phyloP scores from a whole-genome alignment of 2,888 invertebrate genomes.

The Leptinotarsa rubiginosa region DNA sequence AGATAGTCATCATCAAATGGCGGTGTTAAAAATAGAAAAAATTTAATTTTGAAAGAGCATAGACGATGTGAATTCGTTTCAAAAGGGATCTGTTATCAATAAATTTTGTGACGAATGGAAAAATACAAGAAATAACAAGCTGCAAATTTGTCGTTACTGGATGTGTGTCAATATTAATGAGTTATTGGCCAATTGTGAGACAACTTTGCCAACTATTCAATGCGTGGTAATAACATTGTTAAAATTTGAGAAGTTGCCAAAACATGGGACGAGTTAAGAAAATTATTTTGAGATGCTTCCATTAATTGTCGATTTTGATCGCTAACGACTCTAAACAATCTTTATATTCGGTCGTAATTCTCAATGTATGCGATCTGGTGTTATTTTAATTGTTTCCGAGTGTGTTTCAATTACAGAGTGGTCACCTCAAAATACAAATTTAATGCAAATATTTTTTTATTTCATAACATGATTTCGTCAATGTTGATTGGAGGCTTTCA shows the following conservation, averaged over 20 bases:
- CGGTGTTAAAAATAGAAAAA: no score
- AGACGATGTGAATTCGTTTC: no score
- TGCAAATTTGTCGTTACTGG: not conserved
- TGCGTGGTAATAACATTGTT: not conserved
- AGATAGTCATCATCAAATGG: no score
- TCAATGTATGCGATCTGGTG: not conserved
- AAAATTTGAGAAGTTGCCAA: not conserved
- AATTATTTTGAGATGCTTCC: not conserved
- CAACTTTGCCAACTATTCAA: not conserved
- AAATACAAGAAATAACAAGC: not conserved
- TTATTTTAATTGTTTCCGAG: not conserved
- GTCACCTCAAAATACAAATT: no score
- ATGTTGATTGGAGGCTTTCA: no score
- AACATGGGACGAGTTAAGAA: not conserved
- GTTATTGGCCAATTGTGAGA: conserved; percentile 6
- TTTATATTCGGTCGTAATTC: not conserved
- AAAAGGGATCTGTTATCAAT: no score
- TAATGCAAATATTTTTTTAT: no score
- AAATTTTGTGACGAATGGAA: no score
- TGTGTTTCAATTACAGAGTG: no score
- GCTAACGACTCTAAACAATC: not conserved
- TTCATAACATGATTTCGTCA: no score
- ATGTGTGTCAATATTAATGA: not conserved
- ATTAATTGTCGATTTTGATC: not conserved
- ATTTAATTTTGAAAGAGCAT: no score